Percentiles rank a stretch among this genome's conserved stretches.
phyloP scores from a whole-genome alignment of 2,797 vertebrate genomes.

The Picus viridis region DNA sequence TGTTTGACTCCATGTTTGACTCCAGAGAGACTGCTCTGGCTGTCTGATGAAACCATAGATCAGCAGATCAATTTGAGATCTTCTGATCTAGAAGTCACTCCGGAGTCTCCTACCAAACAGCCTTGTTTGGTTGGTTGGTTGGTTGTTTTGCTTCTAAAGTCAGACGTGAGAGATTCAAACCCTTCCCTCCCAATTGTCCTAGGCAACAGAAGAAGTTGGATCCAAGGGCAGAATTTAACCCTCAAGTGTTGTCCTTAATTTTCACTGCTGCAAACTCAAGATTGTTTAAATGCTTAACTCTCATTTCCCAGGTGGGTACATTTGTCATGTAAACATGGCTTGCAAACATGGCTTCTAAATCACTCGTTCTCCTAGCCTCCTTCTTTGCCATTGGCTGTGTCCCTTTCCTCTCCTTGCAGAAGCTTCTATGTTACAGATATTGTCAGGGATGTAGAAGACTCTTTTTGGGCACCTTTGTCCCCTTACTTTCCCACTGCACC shows the following conservation, averaged over 20 bases:
- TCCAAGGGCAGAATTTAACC: not conserved
- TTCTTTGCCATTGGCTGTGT: not conserved
- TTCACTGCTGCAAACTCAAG: not conserved
- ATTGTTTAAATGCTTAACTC: not conserved
- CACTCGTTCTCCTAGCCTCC: not conserved
- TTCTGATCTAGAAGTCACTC: constrained; percentile 22
- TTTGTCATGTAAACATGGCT: not conserved
- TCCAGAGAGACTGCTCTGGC: not conserved
- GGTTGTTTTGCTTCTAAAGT: constrained; percentile 8
- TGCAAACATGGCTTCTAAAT: constrained; percentile 20
- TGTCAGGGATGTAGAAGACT: not conserved
- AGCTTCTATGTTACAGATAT: not conserved
- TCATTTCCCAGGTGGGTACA: not conserved
- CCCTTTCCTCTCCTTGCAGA: not conserved
- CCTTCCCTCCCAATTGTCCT: not conserved
- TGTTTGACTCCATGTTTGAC: not conserved
- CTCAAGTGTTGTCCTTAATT: not conserved
- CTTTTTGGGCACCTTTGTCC: not conserved
- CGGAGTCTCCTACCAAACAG: constrained; percentile 5
- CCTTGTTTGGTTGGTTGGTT: not conserved
- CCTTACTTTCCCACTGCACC: not conserved
- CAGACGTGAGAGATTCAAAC: not conserved
- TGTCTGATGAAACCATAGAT: not conserved
- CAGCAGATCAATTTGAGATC: not conserved
- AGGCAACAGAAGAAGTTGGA: not conserved